Conservation (phyloP, 2,888 invertebrate genomes). For the Holacanthella duospinosa region DNA sequence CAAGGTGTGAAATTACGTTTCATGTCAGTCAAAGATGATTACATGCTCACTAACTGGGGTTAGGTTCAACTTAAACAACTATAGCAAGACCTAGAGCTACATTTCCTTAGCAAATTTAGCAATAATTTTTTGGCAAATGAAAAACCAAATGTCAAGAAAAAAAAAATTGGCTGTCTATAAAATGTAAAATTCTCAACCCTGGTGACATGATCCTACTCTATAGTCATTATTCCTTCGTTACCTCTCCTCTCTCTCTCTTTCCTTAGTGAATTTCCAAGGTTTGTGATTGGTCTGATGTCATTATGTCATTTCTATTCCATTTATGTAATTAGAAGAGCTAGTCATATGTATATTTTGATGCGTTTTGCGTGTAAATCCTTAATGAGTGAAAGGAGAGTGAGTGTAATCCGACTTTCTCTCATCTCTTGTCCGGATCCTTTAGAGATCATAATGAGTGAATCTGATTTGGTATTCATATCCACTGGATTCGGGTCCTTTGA, state of each 20-base stretch:
- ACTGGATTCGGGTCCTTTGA: neutral
- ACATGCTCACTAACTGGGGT: too few species aligned
- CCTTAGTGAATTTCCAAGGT: too few species aligned
- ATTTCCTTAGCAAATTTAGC: too few species aligned
- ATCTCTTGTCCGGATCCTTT: neutral
- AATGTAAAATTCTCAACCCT: too few species aligned
- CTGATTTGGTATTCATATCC: neutral
- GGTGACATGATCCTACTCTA: too few species aligned
- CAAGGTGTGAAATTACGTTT: conserved; percentile 37
- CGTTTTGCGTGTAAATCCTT: neutral
- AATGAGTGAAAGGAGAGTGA: neutral
- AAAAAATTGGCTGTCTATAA: too few species aligned
- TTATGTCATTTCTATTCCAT: neutral
- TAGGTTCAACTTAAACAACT: too few species aligned
- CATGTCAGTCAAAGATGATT: conserved; percentile 20
- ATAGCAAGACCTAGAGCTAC: too few species aligned
- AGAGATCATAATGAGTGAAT: neutral
- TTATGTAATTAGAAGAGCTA: neutral
- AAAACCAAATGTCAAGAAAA: too few species aligned
- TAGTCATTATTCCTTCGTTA: too few species aligned
- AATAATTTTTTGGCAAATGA: too few species aligned
- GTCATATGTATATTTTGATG: neutral
- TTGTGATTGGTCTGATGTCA: neutral
- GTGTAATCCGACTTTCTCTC: neutral
- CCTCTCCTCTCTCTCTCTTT: too few species aligned